Conservation (phyloP, 2,797 vertebrate genomes). For the Thaleichthys pacificus region DNA sequence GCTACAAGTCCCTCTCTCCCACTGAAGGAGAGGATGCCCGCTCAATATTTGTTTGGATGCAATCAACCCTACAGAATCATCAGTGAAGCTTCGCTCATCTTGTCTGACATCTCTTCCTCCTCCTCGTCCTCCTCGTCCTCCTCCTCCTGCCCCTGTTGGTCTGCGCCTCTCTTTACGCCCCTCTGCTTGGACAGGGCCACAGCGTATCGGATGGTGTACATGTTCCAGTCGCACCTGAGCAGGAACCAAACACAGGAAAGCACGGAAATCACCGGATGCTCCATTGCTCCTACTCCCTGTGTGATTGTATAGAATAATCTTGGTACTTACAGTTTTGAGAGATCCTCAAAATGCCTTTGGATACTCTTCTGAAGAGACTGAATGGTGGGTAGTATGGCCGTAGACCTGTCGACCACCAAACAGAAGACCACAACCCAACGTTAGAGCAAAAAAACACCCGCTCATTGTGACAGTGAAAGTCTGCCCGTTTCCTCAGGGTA, state of each 20-base stretch:
- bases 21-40: background rate
- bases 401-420: conserved; percentile 71
- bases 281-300: no score
- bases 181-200: conserved; percentile 85
- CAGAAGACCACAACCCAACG: background rate
- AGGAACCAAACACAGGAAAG: conserved; percentile 5
- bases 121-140: conserved; percentile 53
- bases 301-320: background rate
- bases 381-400: conserved; percentile 81
- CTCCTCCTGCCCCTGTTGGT: conserved; percentile 60
- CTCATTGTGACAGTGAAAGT: no score
- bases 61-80: conserved; percentile 3
- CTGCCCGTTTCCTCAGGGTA: background rate
- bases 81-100: conserved; percentile 1
- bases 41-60: background rate
- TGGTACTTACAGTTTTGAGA: conserved; percentile 87
- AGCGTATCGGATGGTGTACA: conserved; percentile 86
- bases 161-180: conserved; percentile 79
- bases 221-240: conserved; percentile 93
- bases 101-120: conserved; percentile 11
- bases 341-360: conserved; percentile 82
- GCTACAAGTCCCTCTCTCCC: background rate
- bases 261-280: background rate
- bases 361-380: conserved; percentile 92
- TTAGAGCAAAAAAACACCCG: no score